A percentile compares a stretch with the other conserved stretches of the same genome.
Conservation (phyloP, 2,113 vertebrate species). For the Zosterops pallidus region DNA sequence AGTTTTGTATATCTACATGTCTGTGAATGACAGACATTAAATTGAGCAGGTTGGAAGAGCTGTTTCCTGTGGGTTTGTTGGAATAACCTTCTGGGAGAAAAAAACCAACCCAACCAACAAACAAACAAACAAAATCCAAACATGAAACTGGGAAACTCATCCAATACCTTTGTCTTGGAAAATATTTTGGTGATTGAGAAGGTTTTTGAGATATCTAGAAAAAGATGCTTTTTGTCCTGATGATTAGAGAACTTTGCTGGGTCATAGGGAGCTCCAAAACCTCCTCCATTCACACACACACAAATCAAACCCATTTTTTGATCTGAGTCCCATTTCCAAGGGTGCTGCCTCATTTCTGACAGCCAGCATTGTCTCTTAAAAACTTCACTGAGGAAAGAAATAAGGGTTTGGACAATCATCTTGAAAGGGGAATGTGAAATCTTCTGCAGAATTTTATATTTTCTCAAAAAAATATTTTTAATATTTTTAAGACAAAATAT, state of each 20-base stretch:
- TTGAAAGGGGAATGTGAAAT: neutral
- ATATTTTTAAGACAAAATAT: neutral
- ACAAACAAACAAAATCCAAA: neutral
- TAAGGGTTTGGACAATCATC: neutral
- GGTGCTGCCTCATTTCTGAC: neutral
- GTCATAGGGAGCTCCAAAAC: neutral
- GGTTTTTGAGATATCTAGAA: neutral
- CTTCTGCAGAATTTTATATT: neutral
- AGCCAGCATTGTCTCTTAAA: neutral
- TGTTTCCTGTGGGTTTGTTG: neutral
- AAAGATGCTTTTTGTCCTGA: neutral
- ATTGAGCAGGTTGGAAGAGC: neutral
- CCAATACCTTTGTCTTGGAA: neutral
- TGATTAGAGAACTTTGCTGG: neutral
- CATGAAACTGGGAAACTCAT: neutral
- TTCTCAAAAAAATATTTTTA: neutral
- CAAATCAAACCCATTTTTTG: neutral
- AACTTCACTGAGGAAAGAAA: neutral
- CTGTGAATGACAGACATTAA: neutral
- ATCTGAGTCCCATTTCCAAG: neutral
- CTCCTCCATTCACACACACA: too few species aligned
- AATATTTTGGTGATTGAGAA: neutral
- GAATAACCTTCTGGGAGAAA: neutral
- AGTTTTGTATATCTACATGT: neutral
- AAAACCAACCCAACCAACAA: too few species aligned